Evolutionary conservation across 2,797 vertebrate species (phyloP), one percentile per base, ranked within the genome.

Genomic region (Trachurus trachurus): DNA sequence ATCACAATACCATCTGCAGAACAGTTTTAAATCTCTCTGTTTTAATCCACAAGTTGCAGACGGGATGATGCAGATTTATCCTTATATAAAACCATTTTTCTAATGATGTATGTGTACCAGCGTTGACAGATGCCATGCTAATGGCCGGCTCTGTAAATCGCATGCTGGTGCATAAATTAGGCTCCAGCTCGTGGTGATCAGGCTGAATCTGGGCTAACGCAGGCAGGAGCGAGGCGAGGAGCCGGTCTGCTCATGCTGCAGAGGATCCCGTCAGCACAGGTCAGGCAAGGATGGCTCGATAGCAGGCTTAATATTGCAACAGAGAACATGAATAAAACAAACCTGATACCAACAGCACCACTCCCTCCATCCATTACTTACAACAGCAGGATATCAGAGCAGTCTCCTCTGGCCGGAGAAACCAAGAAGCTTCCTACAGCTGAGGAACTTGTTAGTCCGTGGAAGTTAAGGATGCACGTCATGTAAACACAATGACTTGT

Each of bases 251-350:
- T 83, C 78, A 52, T 79, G 37, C 88, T 88, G 85, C 89, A 81
- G 82, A 90, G 81, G 76, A 77, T 88, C 66, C 74, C 70, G 52
- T 70, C 64, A 63, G 82, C 15, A 70, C 71, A 69, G 91, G 92
- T 92, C 90, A 91, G 88, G 84, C 87, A 83, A 91, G 93, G 92
- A 91, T 91, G 89, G 87, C 87, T 94, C 88, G 68, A 93, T 92
- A 86, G 76, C 66, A 5, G 89, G 87, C 86, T 94, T 92, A 94
- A 93, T 92, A 93, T 92, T 92, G 92, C 91, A 92, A 87, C 80
- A 78, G 87, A 88, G 89, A 90, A 76, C 84, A 92, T 93, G 88
- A 93, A 93, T 93, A 92, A 93, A 94, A 91, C 86, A 91, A 93
- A 90, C 84, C 81, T 76, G 88, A 91, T 90, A 89, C 87, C 45